Evolutionary conservation across 2,888 invertebrate genomes (phyloP), one percentile per base, ranked within the genome.

Genomic region (Hypena proboscidalis): DNA sequence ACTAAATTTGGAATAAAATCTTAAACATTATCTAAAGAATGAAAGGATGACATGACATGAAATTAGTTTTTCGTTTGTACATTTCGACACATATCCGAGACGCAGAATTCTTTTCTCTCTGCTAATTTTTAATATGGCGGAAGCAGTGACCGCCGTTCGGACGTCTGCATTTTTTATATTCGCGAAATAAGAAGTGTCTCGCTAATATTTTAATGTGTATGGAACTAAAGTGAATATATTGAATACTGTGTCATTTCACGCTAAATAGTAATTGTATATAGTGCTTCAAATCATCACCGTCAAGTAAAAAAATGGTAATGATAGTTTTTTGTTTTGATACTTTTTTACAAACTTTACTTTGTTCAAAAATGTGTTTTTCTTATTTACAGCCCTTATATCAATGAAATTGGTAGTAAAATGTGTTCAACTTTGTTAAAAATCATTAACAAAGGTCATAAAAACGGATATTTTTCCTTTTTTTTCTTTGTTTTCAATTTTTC

Each of bases 281-380:
- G 66, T 59, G 55, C 45, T 58, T 44, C 38, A 53, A 59, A 61
- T 63, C 67, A 43, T 55, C 58, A 57, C 60, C 67, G 71, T 76
- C 71, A 59, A 65, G 66, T 57, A 61, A 76, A 89, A 91, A 90
- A 90, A 91, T 91, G 91, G 91, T 91, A 90, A 90, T 85, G 88
- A 89, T 86, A 87, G 88, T 91, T 91, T 90, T 92, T 92, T 92
- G 91, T 91, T 91, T 91, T 91, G 91, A 89, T 90, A 91, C 90
- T 89, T 91, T 88, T 91, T 91, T 85, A 85, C 79, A 71, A 86
- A 87, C 81, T 85, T 83, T 76, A 80, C 82, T 77, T 81, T 73
- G 70, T 73, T 72, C 69, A 72, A 74, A 77, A 74, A 76, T 73
- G 69, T 75, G 74, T 80, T 82, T 85, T 83, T 71, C 41, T 43